A percentile compares a stretch with the other conserved stretches of the same genome.
phyloP scores from a whole-genome alignment of 64 coral and sea anemone species.

The Dendronephthya gigantea region DNA sequence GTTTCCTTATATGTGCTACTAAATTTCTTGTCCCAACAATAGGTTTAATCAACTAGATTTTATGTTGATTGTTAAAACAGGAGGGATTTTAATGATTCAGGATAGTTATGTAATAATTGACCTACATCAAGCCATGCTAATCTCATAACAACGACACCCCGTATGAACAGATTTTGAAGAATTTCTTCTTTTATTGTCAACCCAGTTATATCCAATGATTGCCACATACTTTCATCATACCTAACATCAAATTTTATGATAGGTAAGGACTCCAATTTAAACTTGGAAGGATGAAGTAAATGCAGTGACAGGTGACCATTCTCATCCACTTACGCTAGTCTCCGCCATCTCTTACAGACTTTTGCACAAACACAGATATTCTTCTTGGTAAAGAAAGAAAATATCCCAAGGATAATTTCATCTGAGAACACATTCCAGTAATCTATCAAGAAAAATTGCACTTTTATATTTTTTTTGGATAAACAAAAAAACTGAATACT shows the following conservation, averaged over 20 bases:
- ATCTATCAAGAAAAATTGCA: background rate
- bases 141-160: slow-evolving; percentile 58
- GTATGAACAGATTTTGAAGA: slow-evolving; percentile 52
- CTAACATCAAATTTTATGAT: slow-evolving; percentile 38
- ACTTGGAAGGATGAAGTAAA: too few species aligned
- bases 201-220: slow-evolving; percentile 59
- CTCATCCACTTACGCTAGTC: background rate
- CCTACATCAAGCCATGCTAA: slow-evolving; percentile 56
- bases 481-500: too few species aligned
- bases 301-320: too few species aligned
- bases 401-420: background rate
- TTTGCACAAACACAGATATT: background rate
- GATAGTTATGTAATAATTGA: background rate
- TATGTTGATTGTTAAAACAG: too few species aligned
- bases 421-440: background rate
- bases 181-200: slow-evolving; percentile 29
- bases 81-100: too few species aligned
- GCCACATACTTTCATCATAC: slow-evolving; percentile 94
- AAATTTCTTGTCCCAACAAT: too few species aligned
- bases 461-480: background rate
- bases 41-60: too few species aligned
- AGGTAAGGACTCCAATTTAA: background rate
- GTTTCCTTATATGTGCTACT: too few species aligned
- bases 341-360: background rate
- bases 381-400: background rate